Evolutionary conservation across 2,797 vertebrate genomes (phyloP), one percentile per base, ranked within the genome.

Genomic region (Crenuchus spilurus): DNA sequence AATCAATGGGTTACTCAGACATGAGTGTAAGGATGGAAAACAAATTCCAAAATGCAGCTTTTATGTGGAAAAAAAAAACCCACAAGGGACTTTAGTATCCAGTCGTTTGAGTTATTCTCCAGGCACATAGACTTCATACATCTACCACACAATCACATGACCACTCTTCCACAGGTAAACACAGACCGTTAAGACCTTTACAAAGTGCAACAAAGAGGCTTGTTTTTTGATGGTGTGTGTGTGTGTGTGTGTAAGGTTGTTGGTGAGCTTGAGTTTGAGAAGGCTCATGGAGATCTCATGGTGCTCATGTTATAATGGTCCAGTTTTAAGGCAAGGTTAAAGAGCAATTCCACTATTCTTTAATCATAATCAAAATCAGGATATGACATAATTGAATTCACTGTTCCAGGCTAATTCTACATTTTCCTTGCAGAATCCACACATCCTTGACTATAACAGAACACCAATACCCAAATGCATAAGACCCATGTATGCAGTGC

Each of bases 171-270:
- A 39, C 31, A 74, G 8, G 35, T 51, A 61, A 48, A 60, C 55
- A 58, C 72, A 60, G 41, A 58, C 39, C 63, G 37, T 70, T 57
- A 60, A 72, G 22, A 37, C 44, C 35, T 28, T 72, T 9, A 72
- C 31, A 72, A 51, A 26, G 55, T 49, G 42, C 39, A 41, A 42
- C 58, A 42, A 42, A 62, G 58, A 62, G 37, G 58, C 35, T 31
- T 11, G 55, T 2, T n/a, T 46, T 30, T 16, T 30, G 9, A 10
- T 24, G 41, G 26, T 55, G 49, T 31, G 18, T 31, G 51, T 31
- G 16, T 24, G n/a, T 24, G 16, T 33, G n/a, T 6, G 26, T 55
- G 52, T 55, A 7, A 16, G 31, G 9, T 18, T 37, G 33, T 35
- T 6, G 30, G 35, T 39, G 18, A 35, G 31, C 26, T 28, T 54